Conservation (phyloP, 2,888 invertebrate species). For the Hemistola chrysoprasaria region DNA sequence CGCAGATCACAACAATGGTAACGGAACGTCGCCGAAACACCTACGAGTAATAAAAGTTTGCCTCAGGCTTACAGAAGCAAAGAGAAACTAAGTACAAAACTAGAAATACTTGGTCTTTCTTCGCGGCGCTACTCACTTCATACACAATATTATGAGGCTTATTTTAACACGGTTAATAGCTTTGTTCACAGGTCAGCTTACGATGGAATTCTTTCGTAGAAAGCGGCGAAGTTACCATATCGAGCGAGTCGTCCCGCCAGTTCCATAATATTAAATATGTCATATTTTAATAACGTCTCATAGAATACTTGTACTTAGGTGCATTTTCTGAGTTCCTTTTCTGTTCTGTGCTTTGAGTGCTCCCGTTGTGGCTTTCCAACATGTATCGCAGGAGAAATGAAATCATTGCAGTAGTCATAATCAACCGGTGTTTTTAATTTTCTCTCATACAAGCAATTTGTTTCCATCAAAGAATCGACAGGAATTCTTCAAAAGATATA, state of each 20-base stretch:
- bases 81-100: slow-evolving; percentile 53
- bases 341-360: slow-evolving; percentile 9
- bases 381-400: slow-evolving; percentile 7
- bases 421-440: no score
- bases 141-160: no score
- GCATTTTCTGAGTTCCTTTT: slow-evolving; percentile 14
- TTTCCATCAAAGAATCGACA: no score
- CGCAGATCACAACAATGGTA: slow-evolving; percentile 42
- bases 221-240: slow-evolving; percentile 65
- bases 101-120: slow-evolving; percentile 41
- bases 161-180: slow-evolving; percentile 20
- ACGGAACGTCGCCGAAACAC: slow-evolving; percentile 50
- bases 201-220: slow-evolving; percentile 50
- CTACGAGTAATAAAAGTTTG: slow-evolving; percentile 52
- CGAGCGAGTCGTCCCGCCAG: slow-evolving; percentile 48
- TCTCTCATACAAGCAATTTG: no score
- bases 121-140: slow-evolving; percentile 29
- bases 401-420: no score
- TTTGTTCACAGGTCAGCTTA: slow-evolving; percentile 38
- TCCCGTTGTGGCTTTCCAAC: slow-evolving; percentile 14
- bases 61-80: slow-evolving; percentile 63
- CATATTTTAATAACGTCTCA: slow-evolving; percentile 49
- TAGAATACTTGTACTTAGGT: no score
- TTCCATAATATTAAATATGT: slow-evolving; percentile 54
- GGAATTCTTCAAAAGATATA: no score